Evolutionary conservation across 2,888 invertebrate species (phyloP), one percentile per base, ranked within the genome.

Genomic region (Orthosia gothica): DNA sequence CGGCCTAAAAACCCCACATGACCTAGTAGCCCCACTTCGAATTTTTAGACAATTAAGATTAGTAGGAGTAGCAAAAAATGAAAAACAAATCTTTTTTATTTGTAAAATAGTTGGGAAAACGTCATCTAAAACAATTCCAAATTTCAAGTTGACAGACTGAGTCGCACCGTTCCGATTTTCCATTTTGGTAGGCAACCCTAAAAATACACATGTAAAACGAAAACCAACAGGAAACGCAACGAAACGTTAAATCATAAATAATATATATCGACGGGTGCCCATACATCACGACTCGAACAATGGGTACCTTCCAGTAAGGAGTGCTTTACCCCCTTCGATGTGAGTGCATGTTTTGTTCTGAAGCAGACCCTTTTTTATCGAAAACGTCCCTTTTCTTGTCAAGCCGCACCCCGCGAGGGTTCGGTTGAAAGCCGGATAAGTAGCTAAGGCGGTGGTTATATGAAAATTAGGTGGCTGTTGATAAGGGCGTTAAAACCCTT

Each of bases 311-410:
- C 64, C 64, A 78, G 73, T 20, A 70, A 62, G 47, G 61, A 67
- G 70, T 58, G 54, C 64, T 58, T 18, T 20, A 11, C 47, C 55
- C 40, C 18, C 55, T 68, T 62, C 26, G 9, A 18, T 62, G 68
- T 83, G 72, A 86, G 79, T 79, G 77, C 79, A 76, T 78, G 77
- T 83, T 85, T 82, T 82, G 86, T 85, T 83, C 83, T 61, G 61
- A 47, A 74, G 68, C 58, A 47, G 69, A 79, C 69, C 86, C 79
- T 82, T 87, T 85, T 87, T 86, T 85, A 85, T 83, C 86, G 71
- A 65, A 32, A 68, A 45, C 49, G 64, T 62, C 80, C 86, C 87
- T 79, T 83, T 85, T 81, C 74, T 87, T 85, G 83, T 79, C 71
- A 61, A 76, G 63, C 62, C 72, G 68, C 71, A 87, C 84, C 84